Evolutionary conservation across 2,888 invertebrate genomes (phyloP).

Genomic region (Pteria penguin): DNA sequence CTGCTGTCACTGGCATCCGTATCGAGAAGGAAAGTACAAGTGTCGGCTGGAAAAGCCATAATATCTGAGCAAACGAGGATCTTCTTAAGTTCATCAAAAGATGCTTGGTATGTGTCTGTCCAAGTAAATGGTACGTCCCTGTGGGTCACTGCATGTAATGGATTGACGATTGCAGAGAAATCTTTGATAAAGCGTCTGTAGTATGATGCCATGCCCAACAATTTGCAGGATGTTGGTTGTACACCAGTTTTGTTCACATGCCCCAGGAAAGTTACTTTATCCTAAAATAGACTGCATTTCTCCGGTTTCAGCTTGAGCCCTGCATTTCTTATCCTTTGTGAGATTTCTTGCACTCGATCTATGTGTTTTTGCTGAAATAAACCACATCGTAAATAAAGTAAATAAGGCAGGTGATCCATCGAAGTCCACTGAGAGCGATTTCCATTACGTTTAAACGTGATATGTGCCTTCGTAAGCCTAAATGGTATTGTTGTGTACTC

Average conservation of each 20-base stretch:
- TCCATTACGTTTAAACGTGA: slow-evolving; percentile 42
- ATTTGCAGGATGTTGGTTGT: slow-evolving; percentile 35
- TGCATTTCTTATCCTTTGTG: slow-evolving; percentile 22
- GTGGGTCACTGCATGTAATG: slow-evolving; percentile 36
- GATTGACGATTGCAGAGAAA: slow-evolving; percentile 40
- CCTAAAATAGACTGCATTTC: slow-evolving; percentile 41
- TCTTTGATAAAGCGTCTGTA: slow-evolving; percentile 36
- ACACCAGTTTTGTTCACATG: slow-evolving; percentile 37
- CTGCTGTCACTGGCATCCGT: slow-evolving; percentile 47
- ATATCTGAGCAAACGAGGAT: slow-evolving; percentile 34
- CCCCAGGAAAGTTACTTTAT: slow-evolving; percentile 39
- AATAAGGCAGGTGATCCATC: slow-evolving; percentile 44
- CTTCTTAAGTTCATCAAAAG: slow-evolving; percentile 40
- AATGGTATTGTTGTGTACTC: slow-evolving; percentile 44
- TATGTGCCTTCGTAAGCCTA: slow-evolving; percentile 25
- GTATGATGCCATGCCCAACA: slow-evolving; percentile 43
- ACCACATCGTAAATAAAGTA: slow-evolving; percentile 45
- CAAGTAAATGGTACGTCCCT: slow-evolving; percentile 34
- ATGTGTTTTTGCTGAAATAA: slow-evolving; percentile 31
- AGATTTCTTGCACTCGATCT: slow-evolving; percentile 26
- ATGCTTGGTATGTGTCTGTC: slow-evolving; percentile 31
- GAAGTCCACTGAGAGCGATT: slow-evolving; percentile 34
- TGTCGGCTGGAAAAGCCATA: slow-evolving; percentile 39
- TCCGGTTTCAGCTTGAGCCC: slow-evolving; percentile 41
- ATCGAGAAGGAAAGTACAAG: slow-evolving; percentile 45